Percentiles rank a stretch among this genome's conserved stretches.
Evolutionary conservation across 2,888 invertebrate species (phyloP).

Genomic region (Dolichopus griseipennis): DNA sequence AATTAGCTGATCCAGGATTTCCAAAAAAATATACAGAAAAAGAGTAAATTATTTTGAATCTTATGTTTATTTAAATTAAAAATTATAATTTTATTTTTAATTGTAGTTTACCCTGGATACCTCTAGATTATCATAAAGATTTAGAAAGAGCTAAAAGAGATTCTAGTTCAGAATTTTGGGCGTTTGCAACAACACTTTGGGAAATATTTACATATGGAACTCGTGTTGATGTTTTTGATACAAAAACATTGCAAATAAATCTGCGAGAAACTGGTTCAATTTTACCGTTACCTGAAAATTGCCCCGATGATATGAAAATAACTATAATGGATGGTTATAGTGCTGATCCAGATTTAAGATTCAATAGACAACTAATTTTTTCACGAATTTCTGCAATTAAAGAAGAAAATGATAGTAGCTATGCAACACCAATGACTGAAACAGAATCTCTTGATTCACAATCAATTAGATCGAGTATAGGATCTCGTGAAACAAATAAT

Average conservation of each 20-base stretch:
- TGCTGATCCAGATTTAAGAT: slow-evolving; percentile 56
- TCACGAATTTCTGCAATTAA: slow-evolving; percentile 32
- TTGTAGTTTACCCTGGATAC: slow-evolving; percentile 78
- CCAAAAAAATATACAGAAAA: slow-evolving; percentile 49
- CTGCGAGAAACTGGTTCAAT: slow-evolving; percentile 46
- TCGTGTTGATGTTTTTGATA: slow-evolving; percentile 37
- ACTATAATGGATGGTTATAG: slow-evolving; percentile 84
- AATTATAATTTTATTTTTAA: slow-evolving; percentile 9
- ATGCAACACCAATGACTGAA: slow-evolving; percentile 22
- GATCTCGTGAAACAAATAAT: slow-evolving; percentile 16
- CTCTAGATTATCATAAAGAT: slow-evolving; percentile 69
- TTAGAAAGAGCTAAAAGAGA: slow-evolving; percentile 57
- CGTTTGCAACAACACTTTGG: slow-evolving; percentile 86
- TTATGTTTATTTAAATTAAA: too few species aligned
- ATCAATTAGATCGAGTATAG: slow-evolving; percentile 16
- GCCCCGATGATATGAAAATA: slow-evolving; percentile 64
- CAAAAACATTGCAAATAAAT: slow-evolving; percentile 27
- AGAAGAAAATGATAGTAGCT: slow-evolving; percentile 24
- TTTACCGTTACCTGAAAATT: slow-evolving; percentile 57
- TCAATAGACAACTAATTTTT: slow-evolving; percentile 75
- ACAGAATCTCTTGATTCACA: slow-evolving; percentile 22
- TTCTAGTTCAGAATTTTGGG: slow-evolving; percentile 77
- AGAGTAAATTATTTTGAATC: slow-evolving; percentile 49
- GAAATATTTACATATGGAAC: slow-evolving; percentile 79
- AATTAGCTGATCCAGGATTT: slow-evolving; percentile 76